phyloP scores from a whole-genome alignment of 2,797 vertebrate species.

The Dendrocincla tyrannina region DNA sequence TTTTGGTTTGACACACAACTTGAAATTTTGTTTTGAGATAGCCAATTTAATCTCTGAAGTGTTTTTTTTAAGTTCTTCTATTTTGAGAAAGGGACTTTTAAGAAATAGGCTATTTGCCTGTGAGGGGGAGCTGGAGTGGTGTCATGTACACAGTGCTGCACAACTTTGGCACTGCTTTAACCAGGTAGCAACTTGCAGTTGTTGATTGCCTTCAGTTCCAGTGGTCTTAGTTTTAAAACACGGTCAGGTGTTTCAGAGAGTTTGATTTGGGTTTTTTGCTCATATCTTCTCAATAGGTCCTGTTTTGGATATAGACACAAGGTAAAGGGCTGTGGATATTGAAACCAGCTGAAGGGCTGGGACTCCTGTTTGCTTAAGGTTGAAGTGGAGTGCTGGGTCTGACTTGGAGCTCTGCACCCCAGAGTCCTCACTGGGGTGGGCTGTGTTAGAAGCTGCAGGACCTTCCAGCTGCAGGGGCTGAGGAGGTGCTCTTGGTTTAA shows the following conservation, averaged over 20 bases:
- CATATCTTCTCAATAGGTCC: background rate
- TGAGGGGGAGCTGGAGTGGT: background rate
- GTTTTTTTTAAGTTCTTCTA: background rate
- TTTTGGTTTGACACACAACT: background rate
- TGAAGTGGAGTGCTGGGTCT: background rate
- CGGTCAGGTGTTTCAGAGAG: background rate
- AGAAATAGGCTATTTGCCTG: background rate
- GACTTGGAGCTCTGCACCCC: background rate
- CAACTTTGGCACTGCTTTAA: background rate
- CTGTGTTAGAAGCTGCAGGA: background rate
- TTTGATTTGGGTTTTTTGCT: background rate
- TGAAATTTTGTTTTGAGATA: background rate
- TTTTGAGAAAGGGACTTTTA: background rate
- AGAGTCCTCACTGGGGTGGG: background rate
- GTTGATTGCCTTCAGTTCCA: background rate
- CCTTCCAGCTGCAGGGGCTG: background rate
- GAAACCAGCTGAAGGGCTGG: background rate
- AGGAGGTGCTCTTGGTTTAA: background rate
- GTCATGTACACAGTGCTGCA: background rate
- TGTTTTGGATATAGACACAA: background rate
- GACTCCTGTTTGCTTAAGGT: background rate
- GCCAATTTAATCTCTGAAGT: background rate
- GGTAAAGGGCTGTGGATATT: background rate
- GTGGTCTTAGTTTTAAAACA: background rate
- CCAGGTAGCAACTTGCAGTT: background rate